A percentile compares a stretch with the other conserved stretches of the same genome.
Evolutionary conservation across 2,888 invertebrate species (phyloP).

Genomic region (Andrena haemorrhoa): DNA sequence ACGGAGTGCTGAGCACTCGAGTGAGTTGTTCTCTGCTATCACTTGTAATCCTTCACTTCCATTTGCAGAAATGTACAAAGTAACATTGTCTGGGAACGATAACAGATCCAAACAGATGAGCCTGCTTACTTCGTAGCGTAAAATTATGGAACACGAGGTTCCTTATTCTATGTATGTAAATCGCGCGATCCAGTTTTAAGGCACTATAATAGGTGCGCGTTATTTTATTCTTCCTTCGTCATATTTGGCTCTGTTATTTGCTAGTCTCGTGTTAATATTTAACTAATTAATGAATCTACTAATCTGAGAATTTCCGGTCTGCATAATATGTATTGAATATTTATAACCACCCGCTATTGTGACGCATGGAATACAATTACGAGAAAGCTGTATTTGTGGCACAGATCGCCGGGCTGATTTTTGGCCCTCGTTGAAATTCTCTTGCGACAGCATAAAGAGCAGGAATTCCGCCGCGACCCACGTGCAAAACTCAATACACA

Average conservation of each 20-base stretch:
- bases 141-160: neutral
- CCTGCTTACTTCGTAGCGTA: slow-evolving; percentile 12
- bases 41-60: slow-evolving; percentile 1
- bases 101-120: neutral
- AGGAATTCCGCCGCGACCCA: neutral
- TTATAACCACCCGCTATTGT: neutral
- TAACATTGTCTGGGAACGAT: neutral
- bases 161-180: neutral
- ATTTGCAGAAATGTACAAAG: neutral
- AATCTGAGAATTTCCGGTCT: neutral
- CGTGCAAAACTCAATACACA: neutral
- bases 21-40: neutral
- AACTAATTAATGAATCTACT: neutral
- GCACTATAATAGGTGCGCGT: neutral
- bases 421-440: slow-evolving; percentile 7
- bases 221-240: neutral
- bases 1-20: slow-evolving; percentile 10
- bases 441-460: neutral
- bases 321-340: slow-evolving; percentile 12
- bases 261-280: neutral
- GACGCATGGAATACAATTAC: neutral
- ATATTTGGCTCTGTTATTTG: slow-evolving; percentile 7
- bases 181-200: neutral
- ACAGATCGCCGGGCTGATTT: neutral
- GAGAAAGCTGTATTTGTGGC: neutral